Conservation (phyloP, 2,113 vertebrate species). For the Chaetodon trifascialis region DNA sequence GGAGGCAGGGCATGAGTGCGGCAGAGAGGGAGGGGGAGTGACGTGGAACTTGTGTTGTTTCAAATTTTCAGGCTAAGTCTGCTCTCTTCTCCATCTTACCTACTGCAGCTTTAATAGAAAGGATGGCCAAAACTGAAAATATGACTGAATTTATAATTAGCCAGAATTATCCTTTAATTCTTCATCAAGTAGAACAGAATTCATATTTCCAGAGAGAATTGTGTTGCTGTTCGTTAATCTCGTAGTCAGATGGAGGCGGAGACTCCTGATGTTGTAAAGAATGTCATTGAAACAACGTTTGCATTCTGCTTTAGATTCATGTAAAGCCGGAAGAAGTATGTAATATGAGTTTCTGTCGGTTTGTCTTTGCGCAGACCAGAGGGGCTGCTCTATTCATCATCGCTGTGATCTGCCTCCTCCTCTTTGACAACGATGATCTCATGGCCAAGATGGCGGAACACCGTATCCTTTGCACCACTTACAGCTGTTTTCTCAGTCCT, state of each 20-base stretch:
- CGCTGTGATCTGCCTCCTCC: constrained; percentile 94
- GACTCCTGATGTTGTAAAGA: background rate
- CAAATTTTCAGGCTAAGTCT: no score
- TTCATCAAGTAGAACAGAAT: background rate
- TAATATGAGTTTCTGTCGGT: background rate
- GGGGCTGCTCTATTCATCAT: constrained; percentile 97
- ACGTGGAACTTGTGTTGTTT: no score
- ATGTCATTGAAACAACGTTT: background rate
- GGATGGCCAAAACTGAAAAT: background rate
- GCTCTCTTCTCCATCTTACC: no score
- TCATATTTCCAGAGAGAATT: background rate
- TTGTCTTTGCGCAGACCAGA: constrained; percentile 86
- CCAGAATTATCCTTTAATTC: background rate
- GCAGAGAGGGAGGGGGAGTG: no score
- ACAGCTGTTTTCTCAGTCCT: background rate
- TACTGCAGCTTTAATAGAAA: no score
- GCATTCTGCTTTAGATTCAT: background rate
- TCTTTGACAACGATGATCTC: constrained; percentile 99
- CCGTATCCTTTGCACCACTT: constrained; percentile 91
- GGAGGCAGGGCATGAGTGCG: no score
- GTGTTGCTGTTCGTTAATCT: background rate
- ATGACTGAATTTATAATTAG: background rate
- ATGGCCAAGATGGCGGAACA: constrained; percentile 99
- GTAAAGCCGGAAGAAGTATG: background rate
- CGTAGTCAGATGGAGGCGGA: background rate